Conservation (phyloP, 2,113 vertebrate species). For the Etia nguti region DNA sequence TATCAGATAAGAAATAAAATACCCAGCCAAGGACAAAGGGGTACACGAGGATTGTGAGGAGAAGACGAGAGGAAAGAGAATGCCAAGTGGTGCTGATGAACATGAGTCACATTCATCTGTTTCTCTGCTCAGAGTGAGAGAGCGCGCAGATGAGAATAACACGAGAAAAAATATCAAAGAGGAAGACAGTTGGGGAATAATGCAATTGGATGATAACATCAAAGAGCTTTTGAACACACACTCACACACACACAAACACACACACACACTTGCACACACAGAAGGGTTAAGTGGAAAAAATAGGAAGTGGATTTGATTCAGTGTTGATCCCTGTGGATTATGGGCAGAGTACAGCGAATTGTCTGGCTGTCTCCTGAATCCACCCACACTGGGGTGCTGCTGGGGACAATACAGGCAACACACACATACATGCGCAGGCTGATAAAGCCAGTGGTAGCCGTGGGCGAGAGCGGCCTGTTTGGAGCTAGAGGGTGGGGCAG, state of each 20-base stretch:
- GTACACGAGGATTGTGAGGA: not conserved
- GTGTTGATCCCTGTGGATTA: constrained; percentile 60
- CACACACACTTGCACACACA: not conserved
- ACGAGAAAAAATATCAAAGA: constrained; percentile 14
- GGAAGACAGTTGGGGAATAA: constrained; percentile 9
- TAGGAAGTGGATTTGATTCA: constrained; percentile 54
- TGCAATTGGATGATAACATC: constrained; percentile 48
- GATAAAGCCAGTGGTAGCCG: constrained; percentile 9
- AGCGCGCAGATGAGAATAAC: not conserved
- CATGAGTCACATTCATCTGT: constrained; percentile 29
- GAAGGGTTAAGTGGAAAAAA: constrained; percentile 22
- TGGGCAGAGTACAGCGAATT: constrained; percentile 51
- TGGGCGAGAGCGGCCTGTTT: not conserved
- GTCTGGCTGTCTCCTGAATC: constrained; percentile 45
- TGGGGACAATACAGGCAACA: constrained; percentile 10
- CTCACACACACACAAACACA: not conserved
- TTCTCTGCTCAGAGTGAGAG: not conserved
- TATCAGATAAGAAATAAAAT: constrained; percentile 30
- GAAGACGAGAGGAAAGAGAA: constrained; percentile 14
- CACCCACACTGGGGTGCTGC: constrained; percentile 1
- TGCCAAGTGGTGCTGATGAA: constrained; percentile 6
- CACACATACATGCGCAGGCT: not conserved
- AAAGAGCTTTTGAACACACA: constrained; percentile 26
- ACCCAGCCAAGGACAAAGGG: constrained; percentile 25
- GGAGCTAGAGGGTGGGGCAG: constrained; percentile 22